These are phyloP conservation scores for Drosophila sp. DNA, from an alignment of 1,140 invertebrate genomes.

Conservation along the genomic window DNA sequence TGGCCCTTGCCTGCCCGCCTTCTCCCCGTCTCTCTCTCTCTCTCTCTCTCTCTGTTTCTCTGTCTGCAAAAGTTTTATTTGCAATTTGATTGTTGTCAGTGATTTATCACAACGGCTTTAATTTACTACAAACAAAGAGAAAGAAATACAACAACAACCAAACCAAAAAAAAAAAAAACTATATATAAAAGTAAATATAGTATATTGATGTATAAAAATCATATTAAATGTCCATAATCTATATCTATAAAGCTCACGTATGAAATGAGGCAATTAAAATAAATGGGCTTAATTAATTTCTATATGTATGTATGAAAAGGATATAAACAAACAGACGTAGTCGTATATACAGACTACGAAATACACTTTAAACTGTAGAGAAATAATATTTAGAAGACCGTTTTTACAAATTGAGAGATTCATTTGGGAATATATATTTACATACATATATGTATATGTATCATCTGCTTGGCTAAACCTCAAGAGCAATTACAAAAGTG, in stretches of 20 bases:
- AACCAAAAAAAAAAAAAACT: not conserved
- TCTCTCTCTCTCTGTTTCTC: not conserved
- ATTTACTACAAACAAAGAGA: not conserved
- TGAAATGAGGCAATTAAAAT: too few species aligned
- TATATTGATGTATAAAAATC: not conserved
- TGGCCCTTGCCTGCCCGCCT: not conserved
- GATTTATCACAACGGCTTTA: conserved; percentile 9
- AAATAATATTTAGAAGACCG: too few species aligned
- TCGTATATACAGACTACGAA: too few species aligned
- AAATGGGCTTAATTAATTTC: too few species aligned
- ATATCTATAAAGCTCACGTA: too few species aligned
- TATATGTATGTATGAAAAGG: too few species aligned
- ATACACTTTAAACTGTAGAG: too few species aligned
- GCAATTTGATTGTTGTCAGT: conserved; percentile 6
- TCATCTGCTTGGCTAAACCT: not conserved
- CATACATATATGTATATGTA: not conserved
- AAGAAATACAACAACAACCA: not conserved
- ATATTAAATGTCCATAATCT: not conserved
- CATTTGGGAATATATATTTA: not conserved
- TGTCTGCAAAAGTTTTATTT: not conserved
- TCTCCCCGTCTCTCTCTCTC: not conserved
- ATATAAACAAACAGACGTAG: too few species aligned
- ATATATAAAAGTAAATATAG: not conserved
- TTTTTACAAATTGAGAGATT: too few species aligned
- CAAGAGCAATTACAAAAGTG: not conserved